Conservation (phyloP, 2,888 invertebrate species). For the Drosophila neutralis region DNA sequence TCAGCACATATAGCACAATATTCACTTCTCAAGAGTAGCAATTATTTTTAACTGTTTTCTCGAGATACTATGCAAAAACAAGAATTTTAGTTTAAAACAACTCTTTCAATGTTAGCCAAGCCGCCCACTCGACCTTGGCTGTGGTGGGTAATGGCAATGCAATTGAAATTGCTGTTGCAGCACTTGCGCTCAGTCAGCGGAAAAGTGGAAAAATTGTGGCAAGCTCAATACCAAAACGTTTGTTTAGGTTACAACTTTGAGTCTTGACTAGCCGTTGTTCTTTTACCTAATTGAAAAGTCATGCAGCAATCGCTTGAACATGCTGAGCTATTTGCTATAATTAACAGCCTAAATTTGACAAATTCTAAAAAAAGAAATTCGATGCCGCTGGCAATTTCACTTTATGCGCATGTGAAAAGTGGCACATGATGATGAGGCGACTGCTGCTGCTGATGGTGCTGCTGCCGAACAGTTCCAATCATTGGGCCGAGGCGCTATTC, state of each 20-base stretch:
- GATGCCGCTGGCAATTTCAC: conserved; percentile 64
- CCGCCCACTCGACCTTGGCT: conserved; percentile 70
- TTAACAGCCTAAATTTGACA: conserved; percentile 38
- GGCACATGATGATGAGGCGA: conserved; percentile 76
- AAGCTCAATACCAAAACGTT: conserved; percentile 16
- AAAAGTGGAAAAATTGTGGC: conserved; percentile 27
- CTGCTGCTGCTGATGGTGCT: conserved; percentile 36
- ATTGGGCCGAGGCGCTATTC: conserved; percentile 66
- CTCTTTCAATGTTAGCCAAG: conserved; percentile 66
- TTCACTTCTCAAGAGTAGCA: conserved; percentile 16
- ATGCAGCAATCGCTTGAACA: conserved; percentile 18
- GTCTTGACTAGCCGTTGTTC: conserved; percentile 15
- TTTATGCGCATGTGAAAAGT: conserved; percentile 77
- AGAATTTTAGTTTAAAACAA: conserved; percentile 43
- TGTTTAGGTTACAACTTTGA: conserved; percentile 18
- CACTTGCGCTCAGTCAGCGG: conserved; percentile 44
- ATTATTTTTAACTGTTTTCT: conserved; percentile 15
- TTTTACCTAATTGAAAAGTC: conserved; percentile 35
- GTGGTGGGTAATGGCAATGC: conserved; percentile 27
- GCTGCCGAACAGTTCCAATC: conserved; percentile 67
- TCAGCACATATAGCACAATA: conserved; percentile 65
- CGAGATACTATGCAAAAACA: conserved; percentile 35
- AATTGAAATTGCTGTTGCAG: conserved; percentile 29
- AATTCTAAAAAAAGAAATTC: conserved; percentile 63
- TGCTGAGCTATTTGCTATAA: not conserved